Base-by-base conservation (phyloP, 2,113 vertebrate species). In the Petroica traversi region DNA sequence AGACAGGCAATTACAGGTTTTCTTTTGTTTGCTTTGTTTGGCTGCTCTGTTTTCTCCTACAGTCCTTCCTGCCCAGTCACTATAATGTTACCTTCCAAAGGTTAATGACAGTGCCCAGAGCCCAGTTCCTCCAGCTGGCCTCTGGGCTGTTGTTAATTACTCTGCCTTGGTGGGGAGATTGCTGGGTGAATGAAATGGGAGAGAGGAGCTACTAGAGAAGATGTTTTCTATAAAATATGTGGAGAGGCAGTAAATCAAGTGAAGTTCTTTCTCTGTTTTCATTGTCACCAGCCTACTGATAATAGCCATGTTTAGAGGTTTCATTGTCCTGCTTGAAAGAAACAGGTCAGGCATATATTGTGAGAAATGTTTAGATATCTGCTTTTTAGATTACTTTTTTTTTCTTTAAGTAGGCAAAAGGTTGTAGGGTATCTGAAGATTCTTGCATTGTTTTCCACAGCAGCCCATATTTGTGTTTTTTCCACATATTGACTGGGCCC, bases 101-200 rank as follows among this genome's bases (percentile, higher is more conserved):
- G 98, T 98, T 98, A 98, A 98, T 98, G 97, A 55, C 67, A 23
- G 68, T 90, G 94, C 96, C 95, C 41, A 2, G 74, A 90, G 62
- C 73, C 1, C 75, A 40, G 64, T 74, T 81, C 94, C 58, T 96
- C 74, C 82, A 72, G 90, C 76, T 88, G 88, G 61, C 97, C 96
- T 92, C 89, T 76, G 79, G 48, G 86, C 94, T 92, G 59, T 83
- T 97, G 92, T 97, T 98, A 98, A 98, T 98, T 98, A 96, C 92
- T 76, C 23, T 94, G 79, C 95, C 91, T 89, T 69, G 2, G 9
- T 84, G 67, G 43, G 34, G n/a, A 36, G 81, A 45, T 73, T 85
- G 88, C 63, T 68, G 73, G 88, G 52, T 96, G 97, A 78, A 93
- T 82, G 94, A 74, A 88, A 57, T 36, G 63, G 14, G 28, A 64